Conservation (phyloP, 2,113 vertebrate genomes). For the Callopanchax toddi region DNA sequence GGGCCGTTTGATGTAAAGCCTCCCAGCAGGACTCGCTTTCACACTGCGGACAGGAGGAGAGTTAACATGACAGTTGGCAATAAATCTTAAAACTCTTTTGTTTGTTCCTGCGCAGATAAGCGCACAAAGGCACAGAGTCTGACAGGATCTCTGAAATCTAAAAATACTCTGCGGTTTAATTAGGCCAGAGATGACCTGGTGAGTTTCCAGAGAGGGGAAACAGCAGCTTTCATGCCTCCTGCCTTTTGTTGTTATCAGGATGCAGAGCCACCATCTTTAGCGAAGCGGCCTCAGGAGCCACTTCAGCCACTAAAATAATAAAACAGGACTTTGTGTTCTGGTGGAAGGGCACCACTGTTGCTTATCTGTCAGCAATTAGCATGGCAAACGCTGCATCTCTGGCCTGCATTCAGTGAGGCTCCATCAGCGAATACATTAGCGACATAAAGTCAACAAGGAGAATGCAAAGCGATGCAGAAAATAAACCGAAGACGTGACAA, state of each 20-base stretch:
- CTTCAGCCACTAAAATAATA: background rate
- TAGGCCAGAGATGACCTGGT: constrained; percentile 67
- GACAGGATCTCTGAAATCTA: constrained; percentile 56
- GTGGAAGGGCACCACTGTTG: constrained; percentile 28
- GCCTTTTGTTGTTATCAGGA: constrained; percentile 47
- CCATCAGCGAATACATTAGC: constrained; percentile 33
- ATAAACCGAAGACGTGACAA: constrained; percentile 18
- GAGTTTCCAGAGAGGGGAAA: constrained; percentile 50
- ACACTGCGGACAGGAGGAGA: constrained; percentile 46
- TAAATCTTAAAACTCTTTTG: constrained; percentile 70
- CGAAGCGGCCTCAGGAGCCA: constrained; percentile 19
- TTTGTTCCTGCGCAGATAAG: constrained; percentile 69
- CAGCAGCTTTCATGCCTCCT: constrained; percentile 48
- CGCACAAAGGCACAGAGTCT: constrained; percentile 43
- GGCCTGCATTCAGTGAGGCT: constrained; percentile 24
- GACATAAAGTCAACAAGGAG: constrained; percentile 5
- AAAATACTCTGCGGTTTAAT: constrained; percentile 74
- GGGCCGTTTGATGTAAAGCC: constrained; percentile 67
- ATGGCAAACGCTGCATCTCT: constrained; percentile 23
- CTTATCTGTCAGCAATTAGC: constrained; percentile 57
- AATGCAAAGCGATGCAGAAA: constrained; percentile 27
- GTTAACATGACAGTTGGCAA: constrained; percentile 73
- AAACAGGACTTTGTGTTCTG: constrained; percentile 5
- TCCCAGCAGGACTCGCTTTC: constrained; percentile 66
- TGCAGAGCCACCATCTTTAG: constrained; percentile 43